Evolutionary conservation across 2,888 invertebrate species (phyloP).

Genomic region (Ornithoptera alexandrae): DNA sequence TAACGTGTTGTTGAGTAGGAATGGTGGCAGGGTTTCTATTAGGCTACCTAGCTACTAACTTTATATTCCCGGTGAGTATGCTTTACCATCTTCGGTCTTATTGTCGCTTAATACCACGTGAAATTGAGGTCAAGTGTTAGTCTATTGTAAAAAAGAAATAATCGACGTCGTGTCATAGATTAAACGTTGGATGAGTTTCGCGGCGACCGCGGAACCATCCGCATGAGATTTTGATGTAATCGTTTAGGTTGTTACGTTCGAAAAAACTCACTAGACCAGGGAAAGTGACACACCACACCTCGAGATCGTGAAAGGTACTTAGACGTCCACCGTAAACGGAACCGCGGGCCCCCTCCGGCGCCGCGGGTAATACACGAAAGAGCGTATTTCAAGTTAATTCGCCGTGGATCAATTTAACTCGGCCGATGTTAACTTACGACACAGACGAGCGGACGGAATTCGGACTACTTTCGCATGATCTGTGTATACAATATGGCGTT

Average conservation of each 20-base stretch:
- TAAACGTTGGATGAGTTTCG: conserved; percentile 30
- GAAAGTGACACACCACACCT: conserved; percentile 73
- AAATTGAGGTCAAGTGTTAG: no score
- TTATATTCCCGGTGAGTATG: no score
- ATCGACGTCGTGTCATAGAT: no score
- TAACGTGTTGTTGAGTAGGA: no score
- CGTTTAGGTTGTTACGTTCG: conserved; percentile 67
- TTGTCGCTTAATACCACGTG: no score
- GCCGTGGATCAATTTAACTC: conserved; percentile 50
- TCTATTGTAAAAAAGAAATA: no score
- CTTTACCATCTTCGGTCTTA: no score
- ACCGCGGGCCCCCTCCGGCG: conserved; percentile 48
- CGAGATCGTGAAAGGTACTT: conserved; percentile 78
- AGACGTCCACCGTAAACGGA: conserved; percentile 55
- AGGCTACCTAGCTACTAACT: no score
- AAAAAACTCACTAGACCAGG: conserved; percentile 75
- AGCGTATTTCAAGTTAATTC: conserved; percentile 44
- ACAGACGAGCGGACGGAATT: conserved; percentile 66
- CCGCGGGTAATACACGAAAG: conserved; percentile 32
- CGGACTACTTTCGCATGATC: conserved; percentile 79
- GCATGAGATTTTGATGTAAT: conserved; percentile 77
- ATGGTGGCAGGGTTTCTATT: no score
- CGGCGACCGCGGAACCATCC: conserved; percentile 63
- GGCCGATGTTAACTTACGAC: conserved; percentile 68
- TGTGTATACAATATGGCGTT: conserved; percentile 62